Conservation (phyloP, 2,113 vertebrate species). For the Myotis brandtii region DNA sequence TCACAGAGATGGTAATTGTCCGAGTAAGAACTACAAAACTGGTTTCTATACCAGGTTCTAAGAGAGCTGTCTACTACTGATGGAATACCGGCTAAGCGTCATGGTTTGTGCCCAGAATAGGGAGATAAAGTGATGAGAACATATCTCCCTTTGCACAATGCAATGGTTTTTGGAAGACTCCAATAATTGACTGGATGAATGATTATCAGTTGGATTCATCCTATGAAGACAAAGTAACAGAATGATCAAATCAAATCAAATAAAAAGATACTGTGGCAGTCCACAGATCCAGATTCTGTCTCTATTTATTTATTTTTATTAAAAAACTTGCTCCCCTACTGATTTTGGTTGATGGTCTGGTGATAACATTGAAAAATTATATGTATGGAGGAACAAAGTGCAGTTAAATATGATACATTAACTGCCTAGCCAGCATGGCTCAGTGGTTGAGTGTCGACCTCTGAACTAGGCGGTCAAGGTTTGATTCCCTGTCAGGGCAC, state of each 20-base stretch:
- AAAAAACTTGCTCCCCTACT: not conserved
- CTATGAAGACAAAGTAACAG: not conserved
- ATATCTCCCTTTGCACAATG: not conserved
- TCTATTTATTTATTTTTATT: not conserved
- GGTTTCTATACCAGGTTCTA: not conserved
- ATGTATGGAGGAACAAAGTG: not conserved
- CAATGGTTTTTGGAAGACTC: not conserved
- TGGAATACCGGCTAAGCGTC: not conserved
- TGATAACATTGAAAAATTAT: not conserved
- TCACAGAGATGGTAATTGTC: conserved; percentile 31
- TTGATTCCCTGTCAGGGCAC: too few species aligned
- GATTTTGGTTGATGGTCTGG: not conserved
- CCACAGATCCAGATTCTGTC: not conserved
- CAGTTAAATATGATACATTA: not conserved
- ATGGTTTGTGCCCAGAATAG: not conserved
- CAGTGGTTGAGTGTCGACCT: too few species aligned
- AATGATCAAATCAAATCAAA: not conserved
- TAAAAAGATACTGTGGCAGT: not conserved
- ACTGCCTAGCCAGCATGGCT: too few species aligned
- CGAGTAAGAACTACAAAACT: not conserved
- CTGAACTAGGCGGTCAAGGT: too few species aligned
- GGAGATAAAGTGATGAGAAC: not conserved
- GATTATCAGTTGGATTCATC: not conserved
- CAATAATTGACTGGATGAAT: not conserved
- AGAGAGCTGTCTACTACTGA: not conserved